Evolutionary conservation across 2,797 vertebrate genomes (phyloP), one percentile per base, ranked within the genome.

Genomic region (Liasis olivaceus): DNA sequence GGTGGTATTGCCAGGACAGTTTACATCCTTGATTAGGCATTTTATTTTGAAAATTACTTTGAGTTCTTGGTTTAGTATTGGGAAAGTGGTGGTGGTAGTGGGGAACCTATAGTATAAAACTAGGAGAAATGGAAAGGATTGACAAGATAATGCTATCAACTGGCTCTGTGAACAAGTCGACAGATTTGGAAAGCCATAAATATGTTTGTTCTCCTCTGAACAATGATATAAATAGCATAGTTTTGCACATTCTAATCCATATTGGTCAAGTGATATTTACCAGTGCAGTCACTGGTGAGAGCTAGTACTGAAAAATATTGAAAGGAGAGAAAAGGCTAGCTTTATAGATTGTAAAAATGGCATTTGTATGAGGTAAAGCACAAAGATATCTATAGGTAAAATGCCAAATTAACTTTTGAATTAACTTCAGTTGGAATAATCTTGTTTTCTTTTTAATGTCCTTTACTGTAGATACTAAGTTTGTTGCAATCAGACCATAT

Each of bases 351-450:
- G 26, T 85, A 84, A 72, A 36, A 59, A 42, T 51, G 36, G 77
- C 15, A 54, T 91, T 51, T 85, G 36, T 86, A 69, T 72, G 72
- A 90, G 54, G 89, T 51, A 86, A 69, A 64, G 47, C 17, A n/a
- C 72, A 88, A 64, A 88, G 59, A 66, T 51, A 36, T 89, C 31
- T 91, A 58, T 54, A 77, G 87, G 81, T 56, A n/a, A 86, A 89
- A 56, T 89, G 58, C 58, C 85, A 69, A 93, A 91, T 36, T 89
- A 62, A 51, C 31, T 31, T 56, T 58, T 56, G 72, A 87, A 63
- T 54, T 85, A 86, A 84, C 24, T 36, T 63, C 72, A 92, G 72
- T 92, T 86, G 89, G 87, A 93, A 81, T 51, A 90, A 87, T 31
- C 51, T 87, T 77, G 51, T 58, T 42, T 64, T 88, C 58, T 89